Base-by-base conservation (phyloP, 2,888 invertebrate genomes). In the Brachypterus glaber region DNA sequence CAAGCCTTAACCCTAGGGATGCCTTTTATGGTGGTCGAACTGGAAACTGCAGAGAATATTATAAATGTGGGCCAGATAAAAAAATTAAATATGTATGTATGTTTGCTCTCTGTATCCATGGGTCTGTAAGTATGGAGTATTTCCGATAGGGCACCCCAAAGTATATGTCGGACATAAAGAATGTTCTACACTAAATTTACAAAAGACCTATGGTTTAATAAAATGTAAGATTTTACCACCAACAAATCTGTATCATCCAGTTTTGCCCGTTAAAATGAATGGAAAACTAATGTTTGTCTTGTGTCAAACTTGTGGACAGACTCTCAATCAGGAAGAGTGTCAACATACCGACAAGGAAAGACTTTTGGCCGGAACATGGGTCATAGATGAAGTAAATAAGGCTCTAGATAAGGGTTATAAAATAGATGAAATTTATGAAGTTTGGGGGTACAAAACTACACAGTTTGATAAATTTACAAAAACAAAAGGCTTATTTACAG, bases 391-490 rank as follows among this genome's bases (percentile, higher is more conserved):
- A 41, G 18, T 63, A 0, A 16, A 41, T 26, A 49, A 46, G 39
- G 60, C 59, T n/a, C 16, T 54, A 1, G n/a, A n/a, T n/a, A n/a
- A n/a, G n/a, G n/a, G n/a, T n/a, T n/a, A n/a, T n/a, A n/a, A n/a
- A n/a, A n/a, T n/a, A n/a, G n/a, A n/a, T n/a, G n/a, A n/a, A n/a
- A n/a, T n/a, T n/a, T n/a, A n/a, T n/a, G n/a, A n/a, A 42, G 52
- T 61, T n/a, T 60, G 58, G 54, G 49, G 56, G 33, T 62, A 58
- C 34, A 27, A 52, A 17, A 37, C 49, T 12, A 45, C 48, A 2
- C 39, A 45, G 11, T 55, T 52, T 25, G 36, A 50, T 35, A 33
- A n/a, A 12, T 33, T 7, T 4, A 44, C 37, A 11, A 37, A 41
- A 3, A 17, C 34, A 1, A 51, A 45, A 0, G 51, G 52, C 4